Evolutionary conservation across 2,797 vertebrate species (phyloP).

Genomic region (Pangasius mekongensis): DNA sequence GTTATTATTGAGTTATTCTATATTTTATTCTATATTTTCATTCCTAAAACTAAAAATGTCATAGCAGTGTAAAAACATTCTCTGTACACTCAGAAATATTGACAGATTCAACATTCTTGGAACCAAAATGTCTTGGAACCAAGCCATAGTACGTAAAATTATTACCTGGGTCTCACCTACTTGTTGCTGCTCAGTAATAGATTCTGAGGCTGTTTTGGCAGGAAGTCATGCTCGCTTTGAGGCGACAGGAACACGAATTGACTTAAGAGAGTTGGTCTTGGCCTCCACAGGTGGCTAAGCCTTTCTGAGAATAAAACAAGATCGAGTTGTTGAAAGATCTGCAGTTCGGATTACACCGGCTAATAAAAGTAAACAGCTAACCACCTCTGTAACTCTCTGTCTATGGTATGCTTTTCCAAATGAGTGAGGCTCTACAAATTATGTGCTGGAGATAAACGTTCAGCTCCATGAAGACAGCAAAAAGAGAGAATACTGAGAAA

Average conservation of each 20-base stretch:
- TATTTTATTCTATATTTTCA: background rate
- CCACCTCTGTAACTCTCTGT: constrained; percentile 12
- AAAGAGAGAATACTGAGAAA: constrained; percentile 12
- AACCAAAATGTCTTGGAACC: background rate
- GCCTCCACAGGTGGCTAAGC: constrained; percentile 36
- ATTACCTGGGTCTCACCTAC: background rate
- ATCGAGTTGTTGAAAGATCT: constrained; percentile 30
- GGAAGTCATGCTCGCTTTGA: constrained; percentile 26
- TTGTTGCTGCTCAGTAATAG: constrained; percentile 3
- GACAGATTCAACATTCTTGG: background rate
- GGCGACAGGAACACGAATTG: constrained; percentile 1
- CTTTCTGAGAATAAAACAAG: constrained; percentile 31
- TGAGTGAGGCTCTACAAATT: constrained; percentile 43
- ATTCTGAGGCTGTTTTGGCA: constrained; percentile 20
- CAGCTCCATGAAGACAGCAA: background rate
- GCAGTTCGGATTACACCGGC: constrained; percentile 32
- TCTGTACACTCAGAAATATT: background rate
- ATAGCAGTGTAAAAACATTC: background rate
- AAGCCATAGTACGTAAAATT: background rate
- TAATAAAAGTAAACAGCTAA: constrained; percentile 37
- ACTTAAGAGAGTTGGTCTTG: constrained; percentile 30
- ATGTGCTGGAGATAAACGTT: constrained; percentile 32
- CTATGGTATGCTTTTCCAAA: constrained; percentile 4
- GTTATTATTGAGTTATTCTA: background rate
- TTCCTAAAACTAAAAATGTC: background rate